Evolutionary conservation across 2,113 vertebrate species (phyloP).

Genomic region (Cinclus mexicanus): DNA sequence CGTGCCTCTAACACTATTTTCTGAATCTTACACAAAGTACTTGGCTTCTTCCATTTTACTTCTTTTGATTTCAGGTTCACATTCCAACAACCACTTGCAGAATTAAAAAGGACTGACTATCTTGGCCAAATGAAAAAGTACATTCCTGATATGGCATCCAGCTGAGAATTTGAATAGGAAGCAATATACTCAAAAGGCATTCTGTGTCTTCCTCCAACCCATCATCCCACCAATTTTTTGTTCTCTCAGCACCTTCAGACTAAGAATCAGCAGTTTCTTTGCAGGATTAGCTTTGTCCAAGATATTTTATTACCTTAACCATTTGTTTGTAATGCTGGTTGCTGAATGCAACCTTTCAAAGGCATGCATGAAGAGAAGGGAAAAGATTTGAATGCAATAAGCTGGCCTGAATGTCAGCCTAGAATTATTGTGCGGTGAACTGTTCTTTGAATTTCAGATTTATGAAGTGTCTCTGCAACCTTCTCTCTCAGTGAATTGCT

Average conservation of each 20-base stretch:
- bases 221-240: constrained; percentile 35
- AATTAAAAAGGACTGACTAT: constrained; percentile 1
- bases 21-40: constrained; percentile 43
- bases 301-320: background rate
- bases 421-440: background rate
- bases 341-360: background rate
- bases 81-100: constrained; percentile 58
- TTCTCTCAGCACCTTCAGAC: background rate
- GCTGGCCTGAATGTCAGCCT: background rate
- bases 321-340: background rate
- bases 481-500: background rate
- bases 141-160: constrained; percentile 51
- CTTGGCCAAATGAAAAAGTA: constrained; percentile 44
- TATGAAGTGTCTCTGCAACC: background rate
- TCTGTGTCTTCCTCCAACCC: constrained; percentile 35
- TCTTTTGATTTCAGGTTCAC: constrained; percentile 21
- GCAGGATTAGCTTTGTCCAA: background rate
- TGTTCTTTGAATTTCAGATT: background rate
- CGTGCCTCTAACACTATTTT: constrained; percentile 27
- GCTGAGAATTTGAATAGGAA: constrained; percentile 47
- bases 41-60: constrained; percentile 56
- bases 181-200: constrained; percentile 37
- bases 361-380: background rate
- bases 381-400: background rate
- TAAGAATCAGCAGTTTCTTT: constrained; percentile 24